Conservation (phyloP, 37 sponge, comb jelly and placozoan genomes). For the Axinella damicornis region DNA sequence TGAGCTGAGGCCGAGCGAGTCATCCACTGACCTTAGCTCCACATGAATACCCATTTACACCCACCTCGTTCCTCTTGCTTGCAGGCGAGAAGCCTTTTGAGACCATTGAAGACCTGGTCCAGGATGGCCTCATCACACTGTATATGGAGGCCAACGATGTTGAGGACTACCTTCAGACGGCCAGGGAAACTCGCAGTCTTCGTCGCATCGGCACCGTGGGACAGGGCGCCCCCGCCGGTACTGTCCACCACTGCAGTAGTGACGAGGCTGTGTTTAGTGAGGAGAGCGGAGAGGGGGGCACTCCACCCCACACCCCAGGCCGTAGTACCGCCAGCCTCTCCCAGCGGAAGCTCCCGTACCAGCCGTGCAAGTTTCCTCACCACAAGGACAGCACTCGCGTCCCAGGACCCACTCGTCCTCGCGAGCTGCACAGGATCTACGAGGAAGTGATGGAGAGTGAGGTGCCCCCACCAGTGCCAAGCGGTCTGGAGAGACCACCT, state of each 20-base stretch:
- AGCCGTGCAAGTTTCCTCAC: neutral
- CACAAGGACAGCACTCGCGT: no score
- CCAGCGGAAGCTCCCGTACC: neutral
- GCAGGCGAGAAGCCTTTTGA: conserved; percentile 90
- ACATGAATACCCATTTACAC: neutral
- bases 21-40: neutral
- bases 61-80: no score
- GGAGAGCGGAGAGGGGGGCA: neutral
- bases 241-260: neutral
- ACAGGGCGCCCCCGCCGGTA: neutral
- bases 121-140: conserved; percentile 87
- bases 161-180: conserved; percentile 63
- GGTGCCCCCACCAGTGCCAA: no score
- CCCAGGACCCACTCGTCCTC: no score
- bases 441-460: neutral
- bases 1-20: conserved; percentile 27
- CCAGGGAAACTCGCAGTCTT: conserved; percentile 26
- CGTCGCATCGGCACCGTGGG: neutral
- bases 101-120: conserved; percentile 85
- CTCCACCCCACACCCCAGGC: conserved; percentile 5
- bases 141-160: conserved; percentile 87
- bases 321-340: neutral
- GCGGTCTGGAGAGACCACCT: no score
- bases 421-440: no score
- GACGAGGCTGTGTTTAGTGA: neutral